Percentiles rank a stretch among this genome's conserved stretches.
Conservation (phyloP, 2,888 invertebrate genomes). For the Acrobasis suavella region DNA sequence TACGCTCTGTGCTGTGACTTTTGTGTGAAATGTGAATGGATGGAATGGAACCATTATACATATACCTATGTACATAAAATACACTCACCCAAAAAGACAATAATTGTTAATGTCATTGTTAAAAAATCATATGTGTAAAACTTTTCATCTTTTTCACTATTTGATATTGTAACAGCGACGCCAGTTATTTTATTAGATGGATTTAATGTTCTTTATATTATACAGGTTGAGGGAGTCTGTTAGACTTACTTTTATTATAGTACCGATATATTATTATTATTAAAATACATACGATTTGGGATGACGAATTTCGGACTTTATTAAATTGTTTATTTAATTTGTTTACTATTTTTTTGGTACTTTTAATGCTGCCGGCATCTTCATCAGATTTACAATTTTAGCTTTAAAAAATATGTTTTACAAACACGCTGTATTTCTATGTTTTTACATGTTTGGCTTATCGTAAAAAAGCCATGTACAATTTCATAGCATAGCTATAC, state of each 20-base stretch:
- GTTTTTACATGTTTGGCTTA: conserved; percentile 4
- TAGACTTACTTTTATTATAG: too few relatives aligned
- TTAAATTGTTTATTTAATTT: too few relatives aligned
- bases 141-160: not conserved
- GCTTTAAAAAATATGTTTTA: not conserved
- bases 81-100: not conserved
- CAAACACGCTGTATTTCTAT: conserved; percentile 12
- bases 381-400: too few relatives aligned
- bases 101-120: not conserved
- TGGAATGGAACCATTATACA: too few relatives aligned
- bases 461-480: conserved; percentile 14
- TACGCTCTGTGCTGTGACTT: too few relatives aligned
- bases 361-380: too few relatives aligned
- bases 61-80: too few relatives aligned
- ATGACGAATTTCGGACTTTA: too few relatives aligned
- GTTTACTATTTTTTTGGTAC: too few relatives aligned
- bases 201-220: conserved; percentile 1
- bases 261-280: too few relatives aligned
- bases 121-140: not conserved
- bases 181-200: not conserved
- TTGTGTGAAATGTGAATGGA: too few relatives aligned
- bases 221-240: not conserved
- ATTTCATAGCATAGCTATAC: not conserved
- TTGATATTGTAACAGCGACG: not conserved
- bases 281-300: too few relatives aligned